Evolutionary conservation across 2,797 vertebrate species (phyloP).

Genomic region (Ficedula albicollis): DNA sequence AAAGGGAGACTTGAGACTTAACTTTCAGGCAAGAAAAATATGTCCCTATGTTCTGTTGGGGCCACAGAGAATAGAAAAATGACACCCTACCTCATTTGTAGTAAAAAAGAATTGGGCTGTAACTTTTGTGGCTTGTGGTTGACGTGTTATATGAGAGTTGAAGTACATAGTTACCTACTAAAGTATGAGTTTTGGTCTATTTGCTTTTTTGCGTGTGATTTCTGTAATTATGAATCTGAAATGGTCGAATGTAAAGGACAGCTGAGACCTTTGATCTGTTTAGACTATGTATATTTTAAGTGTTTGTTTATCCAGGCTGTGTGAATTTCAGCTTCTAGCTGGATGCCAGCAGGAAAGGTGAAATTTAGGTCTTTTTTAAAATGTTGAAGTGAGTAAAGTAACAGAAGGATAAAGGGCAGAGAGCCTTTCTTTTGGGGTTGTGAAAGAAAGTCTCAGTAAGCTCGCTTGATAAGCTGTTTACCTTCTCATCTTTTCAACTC

Average conservation of each 20-base stretch:
- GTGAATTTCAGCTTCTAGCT: neutral
- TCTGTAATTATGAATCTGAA: neutral
- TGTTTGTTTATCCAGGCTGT: neutral
- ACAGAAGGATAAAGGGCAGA: neutral
- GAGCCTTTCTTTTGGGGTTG: fast-evolving
- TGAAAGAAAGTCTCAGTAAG: neutral
- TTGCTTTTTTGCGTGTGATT: neutral
- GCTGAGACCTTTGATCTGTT: neutral
- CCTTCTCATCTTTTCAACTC: neutral
- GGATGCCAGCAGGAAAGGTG: neutral
- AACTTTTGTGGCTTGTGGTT: neutral
- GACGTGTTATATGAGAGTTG: neutral
- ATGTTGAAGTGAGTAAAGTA: neutral
- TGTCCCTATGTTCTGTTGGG: neutral
- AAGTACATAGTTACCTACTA: neutral
- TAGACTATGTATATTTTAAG: neutral
- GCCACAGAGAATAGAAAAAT: neutral
- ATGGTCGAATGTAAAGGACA: neutral
- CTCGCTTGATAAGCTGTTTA: neutral
- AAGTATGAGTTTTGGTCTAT: neutral
- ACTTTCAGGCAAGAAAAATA: neutral
- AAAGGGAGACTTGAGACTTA: neutral
- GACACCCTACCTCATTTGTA: neutral
- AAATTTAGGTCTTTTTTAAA: neutral
- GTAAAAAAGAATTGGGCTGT: neutral